Evolutionary conservation across 2,888 invertebrate genomes (phyloP).

Genomic region (Diabrotica balteata): DNA sequence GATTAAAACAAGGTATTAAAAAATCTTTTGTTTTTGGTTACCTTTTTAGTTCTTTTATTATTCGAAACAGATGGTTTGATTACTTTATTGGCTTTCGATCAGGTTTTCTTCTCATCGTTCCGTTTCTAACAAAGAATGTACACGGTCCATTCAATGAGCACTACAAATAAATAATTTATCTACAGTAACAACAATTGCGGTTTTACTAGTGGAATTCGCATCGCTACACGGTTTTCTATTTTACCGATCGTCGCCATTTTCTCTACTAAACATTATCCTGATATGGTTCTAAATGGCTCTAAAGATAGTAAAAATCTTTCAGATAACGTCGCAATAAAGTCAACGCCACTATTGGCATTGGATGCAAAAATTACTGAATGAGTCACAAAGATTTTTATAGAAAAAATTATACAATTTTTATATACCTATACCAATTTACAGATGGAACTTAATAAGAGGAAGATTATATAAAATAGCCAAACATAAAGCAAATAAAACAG

Average conservation of each 20-base stretch:
- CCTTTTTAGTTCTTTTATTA: neutral
- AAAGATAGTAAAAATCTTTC: conserved; percentile 1
- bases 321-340: no score
- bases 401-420: no score
- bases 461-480: no score
- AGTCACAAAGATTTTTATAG: no score
- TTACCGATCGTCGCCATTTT: conserved; percentile 9
- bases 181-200: conserved; percentile 14
- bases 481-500: no score
- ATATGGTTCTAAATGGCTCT: conserved; percentile 8
- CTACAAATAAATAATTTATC: conserved; percentile 5
- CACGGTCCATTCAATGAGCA: neutral
- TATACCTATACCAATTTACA: no score
- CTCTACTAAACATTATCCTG: conserved; percentile 3
- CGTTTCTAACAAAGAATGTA: conserved; percentile 7
- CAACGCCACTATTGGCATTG: no score
- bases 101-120: neutral
- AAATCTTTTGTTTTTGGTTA: neutral
- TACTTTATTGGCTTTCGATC: neutral
- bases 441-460: no score
- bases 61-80: neutral
- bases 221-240: conserved; percentile 3
- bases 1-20: no score
- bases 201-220: conserved; percentile 18
- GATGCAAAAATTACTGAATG: no score